Percentiles rank a stretch among this genome's conserved stretches.
Conservation (phyloP, 2,113 vertebrate species). For the Eulemur macaco region DNA sequence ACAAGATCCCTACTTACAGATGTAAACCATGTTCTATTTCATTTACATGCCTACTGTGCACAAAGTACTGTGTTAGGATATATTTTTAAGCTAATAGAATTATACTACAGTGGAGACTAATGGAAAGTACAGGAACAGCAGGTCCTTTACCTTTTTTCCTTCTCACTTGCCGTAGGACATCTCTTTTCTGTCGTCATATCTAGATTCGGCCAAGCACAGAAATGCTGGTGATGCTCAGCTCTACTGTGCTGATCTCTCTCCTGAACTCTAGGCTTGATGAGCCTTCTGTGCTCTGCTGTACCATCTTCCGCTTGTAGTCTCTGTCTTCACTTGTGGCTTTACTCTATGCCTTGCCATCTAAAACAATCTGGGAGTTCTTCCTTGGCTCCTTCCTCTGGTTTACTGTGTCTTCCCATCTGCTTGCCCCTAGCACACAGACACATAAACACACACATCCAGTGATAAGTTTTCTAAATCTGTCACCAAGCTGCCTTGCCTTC, state of each 20-base stretch:
- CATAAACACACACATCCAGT: not conserved
- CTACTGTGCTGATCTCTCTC: not conserved
- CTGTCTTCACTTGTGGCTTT: not conserved
- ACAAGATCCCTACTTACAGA: not conserved
- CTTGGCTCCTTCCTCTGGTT: not conserved
- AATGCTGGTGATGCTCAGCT: not conserved
- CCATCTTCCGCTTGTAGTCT: not conserved
- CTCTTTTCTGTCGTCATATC: not conserved
- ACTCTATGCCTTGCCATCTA: not conserved
- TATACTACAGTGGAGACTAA: not conserved
- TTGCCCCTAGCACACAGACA: not conserved
- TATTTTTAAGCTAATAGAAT: constrained; percentile 29
- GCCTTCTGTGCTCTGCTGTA: not conserved
- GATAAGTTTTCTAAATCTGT: not conserved
- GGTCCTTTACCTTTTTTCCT: not conserved
- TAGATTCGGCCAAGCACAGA: not conserved
- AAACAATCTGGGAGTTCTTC: not conserved
- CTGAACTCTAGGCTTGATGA: not conserved
- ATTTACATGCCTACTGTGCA: not conserved
- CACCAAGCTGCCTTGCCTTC: not conserved
- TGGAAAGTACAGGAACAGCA: not conserved
- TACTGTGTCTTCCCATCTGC: not conserved
- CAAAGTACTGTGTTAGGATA: not conserved
- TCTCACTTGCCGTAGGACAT: not conserved
- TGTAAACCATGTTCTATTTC: not conserved